Conservation (phyloP, 2,888 invertebrate genomes). For the Epiblema foenella region DNA sequence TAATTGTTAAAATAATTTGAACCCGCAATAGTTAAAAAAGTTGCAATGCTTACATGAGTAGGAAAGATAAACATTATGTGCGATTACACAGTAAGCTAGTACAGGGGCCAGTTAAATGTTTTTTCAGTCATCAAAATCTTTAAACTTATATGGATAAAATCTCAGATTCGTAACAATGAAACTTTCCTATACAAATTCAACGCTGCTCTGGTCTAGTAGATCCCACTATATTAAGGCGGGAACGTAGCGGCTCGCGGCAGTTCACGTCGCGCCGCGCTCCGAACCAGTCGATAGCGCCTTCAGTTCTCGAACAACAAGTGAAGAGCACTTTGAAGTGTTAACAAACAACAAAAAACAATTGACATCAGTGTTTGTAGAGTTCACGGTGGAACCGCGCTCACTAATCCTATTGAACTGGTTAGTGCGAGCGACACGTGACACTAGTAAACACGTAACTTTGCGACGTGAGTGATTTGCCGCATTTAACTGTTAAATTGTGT, state of each 20-base stretch:
- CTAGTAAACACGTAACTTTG: conserved; percentile 16
- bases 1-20: too few relatives aligned
- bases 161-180: conserved; percentile 5
- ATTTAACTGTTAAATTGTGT: not conserved
- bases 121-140: not conserved
- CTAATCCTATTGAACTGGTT: not conserved
- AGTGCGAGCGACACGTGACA: conserved; percentile 1
- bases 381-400: not conserved
- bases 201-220: not conserved
- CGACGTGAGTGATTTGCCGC: conserved; percentile 25
- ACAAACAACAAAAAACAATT: conserved; percentile 17
- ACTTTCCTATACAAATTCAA: not conserved
- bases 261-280: conserved; percentile 13
- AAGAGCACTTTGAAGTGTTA: not conserved
- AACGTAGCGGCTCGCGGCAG: conserved; percentile 14
- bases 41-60: too few relatives aligned
- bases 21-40: too few relatives aligned
- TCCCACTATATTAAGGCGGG: conserved; percentile 2
- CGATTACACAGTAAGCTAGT: not conserved
- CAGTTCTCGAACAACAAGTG: conserved; percentile 6
- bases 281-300: not conserved
- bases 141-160: not conserved
- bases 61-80: not conserved
- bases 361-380: not conserved
- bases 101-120: not conserved